phyloP scores from a whole-genome alignment of 2,797 vertebrate species.

The Pseudotriccus pelzelni region DNA sequence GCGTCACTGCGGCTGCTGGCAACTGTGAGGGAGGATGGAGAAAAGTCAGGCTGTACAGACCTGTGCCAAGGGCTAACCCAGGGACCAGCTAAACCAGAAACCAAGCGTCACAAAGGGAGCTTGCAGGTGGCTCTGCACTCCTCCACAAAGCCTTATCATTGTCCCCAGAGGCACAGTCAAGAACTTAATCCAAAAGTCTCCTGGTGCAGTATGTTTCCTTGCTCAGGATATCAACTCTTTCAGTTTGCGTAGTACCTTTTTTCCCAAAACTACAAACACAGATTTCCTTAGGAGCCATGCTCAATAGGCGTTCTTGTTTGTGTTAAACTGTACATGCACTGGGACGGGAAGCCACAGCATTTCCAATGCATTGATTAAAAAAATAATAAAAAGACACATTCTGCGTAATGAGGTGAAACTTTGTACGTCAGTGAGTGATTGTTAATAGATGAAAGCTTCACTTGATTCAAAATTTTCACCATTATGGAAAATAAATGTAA shows the following conservation, averaged over 20 bases:
- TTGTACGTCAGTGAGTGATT: not conserved
- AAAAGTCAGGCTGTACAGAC: not conserved
- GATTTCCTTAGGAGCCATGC: slow-evolving; percentile 22
- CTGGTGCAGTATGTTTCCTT: not conserved
- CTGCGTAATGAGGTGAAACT: not conserved
- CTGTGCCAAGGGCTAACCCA: not conserved
- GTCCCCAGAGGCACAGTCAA: not conserved
- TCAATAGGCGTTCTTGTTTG: not conserved
- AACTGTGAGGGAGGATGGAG: not conserved
- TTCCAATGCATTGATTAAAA: slow-evolving; percentile 21
- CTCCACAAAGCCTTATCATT: not conserved
- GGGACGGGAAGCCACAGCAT: slow-evolving; percentile 1
- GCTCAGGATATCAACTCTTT: not conserved
- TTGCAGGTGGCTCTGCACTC: not conserved
- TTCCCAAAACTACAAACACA: not conserved
- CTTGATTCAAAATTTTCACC: not conserved
- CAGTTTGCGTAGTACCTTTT: not conserved
- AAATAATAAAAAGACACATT: not conserved
- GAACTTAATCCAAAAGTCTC: not conserved
- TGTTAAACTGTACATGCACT: not conserved
- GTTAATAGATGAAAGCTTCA: slow-evolving; percentile 1
- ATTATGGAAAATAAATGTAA: not conserved
- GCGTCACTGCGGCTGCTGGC: not conserved
- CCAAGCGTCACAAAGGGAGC: not conserved
- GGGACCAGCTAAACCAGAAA: not conserved